Evolutionary conservation across 2,888 invertebrate genomes (phyloP).

Genomic region (Microplitis manilae): DNA sequence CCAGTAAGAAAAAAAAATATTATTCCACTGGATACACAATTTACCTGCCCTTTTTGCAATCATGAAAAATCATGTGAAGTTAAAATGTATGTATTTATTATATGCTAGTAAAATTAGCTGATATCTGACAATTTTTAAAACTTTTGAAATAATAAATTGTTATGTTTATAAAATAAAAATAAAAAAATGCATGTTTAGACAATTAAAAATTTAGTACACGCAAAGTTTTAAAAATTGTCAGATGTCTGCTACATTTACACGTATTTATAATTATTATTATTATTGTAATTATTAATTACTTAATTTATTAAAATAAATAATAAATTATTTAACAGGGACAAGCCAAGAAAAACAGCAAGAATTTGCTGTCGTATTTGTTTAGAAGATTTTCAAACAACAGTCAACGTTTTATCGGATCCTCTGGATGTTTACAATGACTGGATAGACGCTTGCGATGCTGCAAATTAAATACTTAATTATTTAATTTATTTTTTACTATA

Average conservation of each 20-base stretch:
- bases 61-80: constrained; percentile 99
- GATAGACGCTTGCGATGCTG: constrained; percentile 98
- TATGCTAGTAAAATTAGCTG: too few species aligned
- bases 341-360: constrained; percentile 90
- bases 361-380: constrained; percentile 94
- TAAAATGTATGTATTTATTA: constrained; percentile 81
- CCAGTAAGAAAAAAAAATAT: constrained; percentile 91
- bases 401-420: constrained; percentile 95
- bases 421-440: constrained; percentile 99
- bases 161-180: too few species aligned
- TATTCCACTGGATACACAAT: constrained; percentile 91
- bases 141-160: too few species aligned
- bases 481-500: not conserved
- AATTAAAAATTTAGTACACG: too few species aligned
- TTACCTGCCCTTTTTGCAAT: constrained; percentile 98
- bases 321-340: constrained; percentile 80
- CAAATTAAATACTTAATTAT: constrained; percentile 76
- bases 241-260: too few species aligned
- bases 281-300: not conserved
- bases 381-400: constrained; percentile 94
- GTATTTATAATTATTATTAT: too few species aligned
- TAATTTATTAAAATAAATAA: not conserved
- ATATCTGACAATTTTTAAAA: too few species aligned
- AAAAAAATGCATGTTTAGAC: too few species aligned
- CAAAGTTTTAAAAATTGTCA: too few species aligned